These are phyloP conservation scores for Sebastes taczanowskii DNA, from an alignment of 2,797 vertebrate genomes.

Conservation along the genomic window DNA sequence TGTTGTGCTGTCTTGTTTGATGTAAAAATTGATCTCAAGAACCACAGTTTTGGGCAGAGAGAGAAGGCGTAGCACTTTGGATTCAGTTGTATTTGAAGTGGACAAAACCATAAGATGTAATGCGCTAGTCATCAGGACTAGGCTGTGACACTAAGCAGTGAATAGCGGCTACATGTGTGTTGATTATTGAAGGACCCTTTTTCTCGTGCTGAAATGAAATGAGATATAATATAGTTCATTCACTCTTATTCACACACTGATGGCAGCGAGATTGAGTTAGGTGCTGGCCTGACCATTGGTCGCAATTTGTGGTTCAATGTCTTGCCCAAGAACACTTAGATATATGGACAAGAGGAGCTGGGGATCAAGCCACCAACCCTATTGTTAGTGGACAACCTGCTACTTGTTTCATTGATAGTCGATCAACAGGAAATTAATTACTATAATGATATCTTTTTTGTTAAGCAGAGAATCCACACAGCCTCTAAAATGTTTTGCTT, in stretches of 20 bases:
- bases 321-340: neutral
- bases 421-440: neutral
- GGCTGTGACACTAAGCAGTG: neutral
- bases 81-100: neutral
- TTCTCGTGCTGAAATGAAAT: neutral
- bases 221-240: neutral
- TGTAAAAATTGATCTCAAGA: slow-evolving; percentile 26
- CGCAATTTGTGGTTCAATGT: neutral
- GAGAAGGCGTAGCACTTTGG: neutral
- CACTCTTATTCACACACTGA: neutral
- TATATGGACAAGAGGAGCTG: neutral
- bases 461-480: neutral
- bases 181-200: neutral
- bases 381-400: neutral
- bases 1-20: slow-evolving; percentile 21
- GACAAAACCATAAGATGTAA: neutral
- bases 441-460: neutral
- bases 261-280: neutral
- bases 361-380: neutral
- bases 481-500: neutral
- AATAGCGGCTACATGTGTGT: neutral
- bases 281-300: neutral
- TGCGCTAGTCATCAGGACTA: neutral
- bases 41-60: slow-evolving; percentile 1
- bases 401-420: neutral